Percentiles rank a stretch among this genome's conserved stretches.
phyloP scores from a whole-genome alignment of 2,113 vertebrate genomes.

The Trematomus loennbergii region DNA sequence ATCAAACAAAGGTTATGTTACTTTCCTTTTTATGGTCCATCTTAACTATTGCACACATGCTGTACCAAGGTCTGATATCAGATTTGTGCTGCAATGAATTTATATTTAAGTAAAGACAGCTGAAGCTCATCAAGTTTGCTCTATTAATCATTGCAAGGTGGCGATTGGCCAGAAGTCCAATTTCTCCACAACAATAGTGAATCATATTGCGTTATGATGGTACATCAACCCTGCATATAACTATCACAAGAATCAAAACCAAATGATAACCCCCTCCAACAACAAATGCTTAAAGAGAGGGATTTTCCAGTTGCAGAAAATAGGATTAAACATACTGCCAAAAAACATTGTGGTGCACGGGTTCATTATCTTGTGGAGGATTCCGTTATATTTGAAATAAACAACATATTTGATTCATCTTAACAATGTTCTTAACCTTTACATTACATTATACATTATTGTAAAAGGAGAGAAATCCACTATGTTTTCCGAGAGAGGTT shows the following conservation, averaged over 20 bases:
- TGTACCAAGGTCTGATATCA: no score
- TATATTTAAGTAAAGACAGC: not conserved
- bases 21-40: no score
- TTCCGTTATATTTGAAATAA: no score
- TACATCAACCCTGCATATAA: not conserved
- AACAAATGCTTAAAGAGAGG: slow-evolving; percentile 36
- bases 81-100: no score
- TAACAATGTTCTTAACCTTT: not conserved
- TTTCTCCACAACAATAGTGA: not conserved
- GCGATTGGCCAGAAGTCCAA: not conserved
- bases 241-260: slow-evolving; percentile 24
- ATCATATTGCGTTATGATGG: not conserved
- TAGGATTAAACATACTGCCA: slow-evolving; percentile 41
- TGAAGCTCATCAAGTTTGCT: not conserved
- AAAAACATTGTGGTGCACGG: slow-evolving; percentile 24
- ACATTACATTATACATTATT: not conserved
- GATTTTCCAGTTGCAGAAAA: slow-evolving; percentile 44
- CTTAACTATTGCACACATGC: no score
- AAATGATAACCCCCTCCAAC: slow-evolving; percentile 20
- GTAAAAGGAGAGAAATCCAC: not conserved
- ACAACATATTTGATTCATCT: no score
- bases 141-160: not conserved
- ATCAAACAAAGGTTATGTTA: no score
- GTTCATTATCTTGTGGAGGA: slow-evolving; percentile 4
- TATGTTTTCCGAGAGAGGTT: not conserved